Evolutionary conservation across 2,888 invertebrate genomes (phyloP), one percentile per base, ranked within the genome.

Genomic region (Heliconius charithonia): DNA sequence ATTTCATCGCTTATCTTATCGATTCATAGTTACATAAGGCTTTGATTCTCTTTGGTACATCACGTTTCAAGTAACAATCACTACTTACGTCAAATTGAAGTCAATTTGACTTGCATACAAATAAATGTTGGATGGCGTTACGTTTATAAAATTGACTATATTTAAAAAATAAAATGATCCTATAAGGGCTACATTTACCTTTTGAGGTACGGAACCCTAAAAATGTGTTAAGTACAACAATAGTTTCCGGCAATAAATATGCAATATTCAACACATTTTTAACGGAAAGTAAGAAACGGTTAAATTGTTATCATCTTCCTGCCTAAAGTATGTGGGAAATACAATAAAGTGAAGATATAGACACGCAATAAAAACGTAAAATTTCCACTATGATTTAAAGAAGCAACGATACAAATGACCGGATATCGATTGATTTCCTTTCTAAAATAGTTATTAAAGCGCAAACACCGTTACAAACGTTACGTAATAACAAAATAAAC

Each of bases 401-500:
- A 41, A 41, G 4, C 16, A 69, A 25, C 41, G 41, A 7, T 16
- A n/a, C 41, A 69, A 41, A 41, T 45, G n/a, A 41, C 25, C 69
- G 69, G 69, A 69, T 69, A 45, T 69, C 3, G 69, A 69, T 45
- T 69, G 41, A 19, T 69, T 72, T 59, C 32, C 72, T 59, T 72
- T 72, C 59, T 32, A 59, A 32, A 59, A 72, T 32, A 13, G 59
- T 13, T 32, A 59, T 59, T 72, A 72, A 72, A 72, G 16, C 37
- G 59, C 32, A n/a, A 10, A 22, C 13, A 41, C 29, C 63, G 63
- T 62, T 45, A 41, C 65, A 13, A 59, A 59, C 16, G 63, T 65
- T 74, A 74, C 45, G 45, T 74, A 37, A 74, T 45, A 16, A 7
- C 10, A 27, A 63, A 74, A 74, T 63, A 74, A 74, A 72, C 72